Evolutionary conservation across 2,797 vertebrate genomes (phyloP).

Genomic region (Argentina silus): DNA sequence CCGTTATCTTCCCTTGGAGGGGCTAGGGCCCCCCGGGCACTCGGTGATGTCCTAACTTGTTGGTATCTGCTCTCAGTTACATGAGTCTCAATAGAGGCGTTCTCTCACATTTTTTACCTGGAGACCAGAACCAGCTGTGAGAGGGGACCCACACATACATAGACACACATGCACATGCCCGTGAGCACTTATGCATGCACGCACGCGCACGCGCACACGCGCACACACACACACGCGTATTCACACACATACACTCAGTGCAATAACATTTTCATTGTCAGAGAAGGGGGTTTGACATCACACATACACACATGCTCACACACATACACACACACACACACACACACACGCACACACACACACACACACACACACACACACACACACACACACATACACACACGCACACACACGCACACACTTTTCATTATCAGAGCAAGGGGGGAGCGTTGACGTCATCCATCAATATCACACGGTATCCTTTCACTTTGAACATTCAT

Average conservation of each 20-base stretch:
- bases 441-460: conserved; percentile 16
- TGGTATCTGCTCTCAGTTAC: conserved; percentile 45
- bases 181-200: too few relatives aligned
- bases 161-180: neutral
- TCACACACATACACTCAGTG: conserved; percentile 4
- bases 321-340: too few relatives aligned
- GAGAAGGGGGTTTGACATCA: conserved; percentile 20
- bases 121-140: conserved; percentile 40
- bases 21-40: conserved; percentile 28
- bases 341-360: too few relatives aligned
- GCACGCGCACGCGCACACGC: conserved; percentile 6
- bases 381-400: too few relatives aligned
- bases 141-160: conserved; percentile 19
- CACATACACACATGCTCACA: neutral
- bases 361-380: too few relatives aligned
- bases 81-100: conserved; percentile 24
- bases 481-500: conserved; percentile 16
- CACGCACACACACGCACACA: too few relatives aligned
- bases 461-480: neutral
- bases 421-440: neutral
- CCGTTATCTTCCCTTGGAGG: conserved; percentile 48
- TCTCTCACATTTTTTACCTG: conserved; percentile 30
- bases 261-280: conserved; percentile 11
- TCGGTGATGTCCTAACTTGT: conserved; percentile 59
- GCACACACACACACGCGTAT: neutral